phyloP scores from a whole-genome alignment of 2,888 invertebrate genomes.

The Steinernema hermaphroditum region DNA sequence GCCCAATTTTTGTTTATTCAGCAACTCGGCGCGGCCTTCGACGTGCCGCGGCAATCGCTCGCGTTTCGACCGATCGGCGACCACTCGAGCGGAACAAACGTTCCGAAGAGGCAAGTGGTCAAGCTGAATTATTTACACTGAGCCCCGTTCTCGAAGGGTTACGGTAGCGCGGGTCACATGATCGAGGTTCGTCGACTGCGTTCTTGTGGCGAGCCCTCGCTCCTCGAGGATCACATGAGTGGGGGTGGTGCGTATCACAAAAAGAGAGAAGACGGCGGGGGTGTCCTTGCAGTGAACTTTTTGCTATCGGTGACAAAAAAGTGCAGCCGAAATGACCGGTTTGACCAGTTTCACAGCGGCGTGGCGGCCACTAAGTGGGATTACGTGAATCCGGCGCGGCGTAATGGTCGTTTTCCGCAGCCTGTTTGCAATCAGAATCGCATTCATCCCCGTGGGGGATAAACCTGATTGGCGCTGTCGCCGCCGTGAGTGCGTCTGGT shows the following conservation, averaged over 20 bases:
- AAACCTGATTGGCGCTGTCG: conserved; percentile 12
- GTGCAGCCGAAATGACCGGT: conserved; percentile 27
- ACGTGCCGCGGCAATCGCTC: conserved; percentile 23
- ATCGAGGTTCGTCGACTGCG: too few species aligned
- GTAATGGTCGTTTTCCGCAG: conserved; percentile 30
- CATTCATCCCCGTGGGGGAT: conserved; percentile 7
- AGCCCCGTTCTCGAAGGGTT: background rate
- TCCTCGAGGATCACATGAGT: conserved; percentile 1
- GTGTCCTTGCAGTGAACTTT: conserved; percentile 16
- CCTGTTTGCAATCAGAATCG: conserved; percentile 29
- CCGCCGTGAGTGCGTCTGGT: background rate
- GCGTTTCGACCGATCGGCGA: conserved; percentile 24
- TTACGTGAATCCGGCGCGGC: conserved; percentile 26
- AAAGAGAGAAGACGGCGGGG: background rate
- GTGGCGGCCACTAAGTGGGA: conserved; percentile 3
- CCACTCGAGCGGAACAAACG: conserved; percentile 14
- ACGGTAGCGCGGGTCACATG: background rate
- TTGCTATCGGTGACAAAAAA: conserved; percentile 21
- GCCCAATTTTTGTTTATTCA: conserved; percentile 22
- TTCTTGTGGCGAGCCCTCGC: background rate
- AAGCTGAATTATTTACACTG: conserved; percentile 26
- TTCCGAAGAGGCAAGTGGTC: conserved; percentile 7
- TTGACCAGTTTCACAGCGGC: conserved; percentile 11
- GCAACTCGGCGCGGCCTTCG: background rate
- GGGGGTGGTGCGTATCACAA: background rate